Conservation (phyloP, 1,140 invertebrate genomes). For the Euura lappo region DNA sequence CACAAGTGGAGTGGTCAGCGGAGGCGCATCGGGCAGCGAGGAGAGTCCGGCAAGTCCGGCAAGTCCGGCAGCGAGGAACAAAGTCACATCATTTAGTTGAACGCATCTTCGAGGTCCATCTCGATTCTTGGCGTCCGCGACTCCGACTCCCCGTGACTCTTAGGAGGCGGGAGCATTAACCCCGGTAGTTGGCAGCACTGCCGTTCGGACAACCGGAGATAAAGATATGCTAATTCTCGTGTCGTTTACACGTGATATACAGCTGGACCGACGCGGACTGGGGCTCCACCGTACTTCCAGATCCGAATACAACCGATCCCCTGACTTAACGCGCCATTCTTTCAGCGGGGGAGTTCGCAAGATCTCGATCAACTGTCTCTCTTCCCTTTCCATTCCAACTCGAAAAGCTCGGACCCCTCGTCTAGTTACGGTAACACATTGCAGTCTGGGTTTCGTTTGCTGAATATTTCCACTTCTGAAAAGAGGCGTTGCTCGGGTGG, state of each 20-base stretch:
- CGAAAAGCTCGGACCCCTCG: neutral
- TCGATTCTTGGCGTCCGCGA: neutral
- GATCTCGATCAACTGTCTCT: neutral
- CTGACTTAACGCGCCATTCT: conserved; percentile 4
- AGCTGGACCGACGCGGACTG: conserved; percentile 42
- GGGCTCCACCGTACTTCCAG: conserved; percentile 21
- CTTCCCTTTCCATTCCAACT: neutral
- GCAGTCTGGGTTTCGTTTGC: neutral
- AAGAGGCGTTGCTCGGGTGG: no score
- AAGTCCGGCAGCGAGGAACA: neutral
- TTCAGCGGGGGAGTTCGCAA: neutral
- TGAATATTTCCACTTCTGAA: no score
- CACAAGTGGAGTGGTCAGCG: neutral
- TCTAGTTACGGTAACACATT: neutral
- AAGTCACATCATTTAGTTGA: conserved; percentile 7
- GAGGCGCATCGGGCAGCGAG: neutral
- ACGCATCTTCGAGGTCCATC: conserved; percentile 11
- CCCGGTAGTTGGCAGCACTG: conserved; percentile 34
- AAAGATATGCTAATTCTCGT: conserved; percentile 51
- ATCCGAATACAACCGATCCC: conserved; percentile 18
- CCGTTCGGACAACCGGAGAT: conserved; percentile 42
- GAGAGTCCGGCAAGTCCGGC: conserved; percentile 21
- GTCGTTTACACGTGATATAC: conserved; percentile 54
- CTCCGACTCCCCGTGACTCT: neutral
- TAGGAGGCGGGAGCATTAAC: neutral